Base-by-base conservation (phyloP, 1,140 invertebrate genomes). In the Cardiocondyla obscurior region DNA sequence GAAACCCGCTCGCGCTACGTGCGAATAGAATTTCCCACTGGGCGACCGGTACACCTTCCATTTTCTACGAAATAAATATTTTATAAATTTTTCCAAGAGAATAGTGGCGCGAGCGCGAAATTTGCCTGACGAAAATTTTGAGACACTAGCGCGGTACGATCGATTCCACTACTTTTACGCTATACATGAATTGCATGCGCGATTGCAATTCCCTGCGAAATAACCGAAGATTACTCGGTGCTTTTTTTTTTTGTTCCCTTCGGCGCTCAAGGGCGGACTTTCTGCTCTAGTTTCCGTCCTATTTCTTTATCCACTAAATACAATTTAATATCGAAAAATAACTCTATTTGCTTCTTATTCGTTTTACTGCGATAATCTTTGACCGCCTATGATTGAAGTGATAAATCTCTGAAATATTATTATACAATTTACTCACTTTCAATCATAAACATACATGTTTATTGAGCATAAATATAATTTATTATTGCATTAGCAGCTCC, bases 401-500 rank as follows among this genome's bases (percentile, higher is more conserved):
- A 44, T 39, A 16, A 42, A 25, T 49, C 16, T 36, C n/a, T 39
- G 22, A 8, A 67, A 28, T 22, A 7, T 22, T 0, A 67, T 64
- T 64, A 28, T 12, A n/a, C n/a, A 65, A 14, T 42, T 42, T 10
- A 12, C n/a, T 36, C 6, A 39, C 16, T 79, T 42, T 25, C 14
- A 51, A 77, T 8, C 10, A 28, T 77, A 44, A 51, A 39, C 16
- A n/a, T 36, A 6, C 19, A 42, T 14, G 8, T 46, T 53, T 8
- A 42, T 36, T 16, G 6, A 53, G 2, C 2, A 28, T 19, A 39
- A 44, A 39, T 51, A 14, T 12, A 7, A 77, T 67, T 36, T 69
- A 79, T 65, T 49, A 53, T 69, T 53, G n/a, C 36, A 55, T 42
- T 30, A 69, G 39, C 16, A 42, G 49, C 53, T 53, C 3, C 62